A percentile compares a stretch with the other conserved stretches of the same genome.
phyloP scores from a whole-genome alignment of 1,140 invertebrate species.

The Pteromalus puparum region DNA sequence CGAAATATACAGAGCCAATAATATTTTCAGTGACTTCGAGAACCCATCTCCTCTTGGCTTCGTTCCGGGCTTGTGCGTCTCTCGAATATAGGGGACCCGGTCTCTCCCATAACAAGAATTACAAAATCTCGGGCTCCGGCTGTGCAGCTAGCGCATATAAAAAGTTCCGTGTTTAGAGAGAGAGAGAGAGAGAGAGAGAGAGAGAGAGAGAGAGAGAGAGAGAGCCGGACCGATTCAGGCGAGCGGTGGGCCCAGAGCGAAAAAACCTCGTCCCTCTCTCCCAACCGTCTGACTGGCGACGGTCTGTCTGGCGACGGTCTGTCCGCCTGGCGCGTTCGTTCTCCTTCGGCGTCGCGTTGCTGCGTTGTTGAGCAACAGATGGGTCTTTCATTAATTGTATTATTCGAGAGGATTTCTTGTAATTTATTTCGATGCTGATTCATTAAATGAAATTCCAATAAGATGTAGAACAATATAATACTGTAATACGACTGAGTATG shows the following conservation, averaged over 20 bases:
- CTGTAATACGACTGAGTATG: too few relatives aligned
- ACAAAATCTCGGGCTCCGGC: constrained; percentile 21
- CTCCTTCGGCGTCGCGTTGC: not conserved
- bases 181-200: not conserved
- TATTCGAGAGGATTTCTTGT: not conserved
- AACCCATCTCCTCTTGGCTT: not conserved
- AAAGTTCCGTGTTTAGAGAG: constrained; percentile 16
- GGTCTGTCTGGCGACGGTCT: constrained; percentile 63
- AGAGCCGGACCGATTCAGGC: not conserved
- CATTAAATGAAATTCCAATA: too few relatives aligned
- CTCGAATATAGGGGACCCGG: not conserved
- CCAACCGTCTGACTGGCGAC: constrained; percentile 58
- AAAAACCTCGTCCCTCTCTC: constrained; percentile 5
- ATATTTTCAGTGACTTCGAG: constrained; percentile 32
- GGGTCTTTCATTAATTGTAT: not conserved
- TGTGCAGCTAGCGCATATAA: not conserved
- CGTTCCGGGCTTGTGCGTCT: not conserved
- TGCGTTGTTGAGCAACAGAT: not conserved
- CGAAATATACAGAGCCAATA: constrained; percentile 18
- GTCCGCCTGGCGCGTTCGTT: constrained; percentile 33
- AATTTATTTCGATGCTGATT: too few relatives aligned
- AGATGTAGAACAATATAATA: too few relatives aligned
- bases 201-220: constrained; percentile 33
- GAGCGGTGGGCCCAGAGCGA: not conserved
- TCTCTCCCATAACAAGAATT: not conserved